Evolutionary conservation across 2,797 vertebrate genomes (phyloP), one percentile per base, ranked within the genome.

Genomic region (Enteromius fasciolatus): DNA sequence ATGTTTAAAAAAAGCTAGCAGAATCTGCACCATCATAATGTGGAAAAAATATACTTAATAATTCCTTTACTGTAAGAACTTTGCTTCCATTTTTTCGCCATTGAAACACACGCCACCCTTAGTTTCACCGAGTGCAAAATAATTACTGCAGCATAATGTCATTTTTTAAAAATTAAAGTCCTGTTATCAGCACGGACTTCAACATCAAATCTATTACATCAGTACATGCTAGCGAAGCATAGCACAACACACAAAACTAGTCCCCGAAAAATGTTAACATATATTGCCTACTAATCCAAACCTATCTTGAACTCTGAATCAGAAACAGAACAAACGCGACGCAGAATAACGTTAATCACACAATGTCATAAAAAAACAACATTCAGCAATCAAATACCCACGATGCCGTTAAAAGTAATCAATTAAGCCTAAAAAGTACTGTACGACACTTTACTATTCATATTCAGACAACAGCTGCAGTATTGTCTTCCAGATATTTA

Each of bases 401-500:
- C 17, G 25, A 68, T 28, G n/a, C 1, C 3, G 15, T 14, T 20
- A 54, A 46, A 28, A 46, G 7, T 59, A 46, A 59, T 14, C 3
- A 50, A 46, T 61, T 61, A 63, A 17, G 2, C 14, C 4, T 3
- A 52, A 11, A 63, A 64, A n/a, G 46, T 36, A 17, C 12, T 23
- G n/a, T 25, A 39, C n/a, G 39, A 72, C n/a, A 25, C 6, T 8
- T n/a, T 17, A n/a, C 5, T 33, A 48, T 78, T 67, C 14, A 73
- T 36, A 11, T 61, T 52, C 41, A 50, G 31, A 52, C 10, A 74
- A 52, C 5, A 18, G 31, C 31, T 63, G 59, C 28, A n/a, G 46
- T 20, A 50, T 74, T 39, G 59, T 50, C 79, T 10, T 50, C 68
- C 15, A 46, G 25, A 64, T 64, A 39, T 66, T 80, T 70, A 81